Evolutionary conservation across 2,888 invertebrate genomes (phyloP).

Genomic region (Siphlonurus alternatus): DNA sequence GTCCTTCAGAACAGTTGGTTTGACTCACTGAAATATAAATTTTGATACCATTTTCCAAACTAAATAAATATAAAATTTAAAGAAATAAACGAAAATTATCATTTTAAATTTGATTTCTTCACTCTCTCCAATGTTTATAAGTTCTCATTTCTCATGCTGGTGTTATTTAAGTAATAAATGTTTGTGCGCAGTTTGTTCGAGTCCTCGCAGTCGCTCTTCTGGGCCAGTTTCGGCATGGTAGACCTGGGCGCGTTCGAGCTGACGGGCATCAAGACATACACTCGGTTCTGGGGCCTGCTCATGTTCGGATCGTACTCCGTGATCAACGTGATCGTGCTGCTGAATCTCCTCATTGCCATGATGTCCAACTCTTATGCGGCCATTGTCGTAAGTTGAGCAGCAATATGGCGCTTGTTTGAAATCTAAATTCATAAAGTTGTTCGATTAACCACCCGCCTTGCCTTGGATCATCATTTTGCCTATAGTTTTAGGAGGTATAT

Average conservation of each 20-base stretch:
- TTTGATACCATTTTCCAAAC: neutral
- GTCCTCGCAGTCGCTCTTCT: constrained; percentile 86
- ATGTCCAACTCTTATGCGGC: constrained; percentile 93
- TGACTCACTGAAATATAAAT: too few relatives aligned
- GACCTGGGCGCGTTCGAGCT: constrained; percentile 78
- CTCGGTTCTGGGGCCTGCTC: constrained; percentile 84
- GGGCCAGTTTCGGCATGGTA: constrained; percentile 90
- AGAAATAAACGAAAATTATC: too few relatives aligned
- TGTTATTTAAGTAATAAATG: neutral
- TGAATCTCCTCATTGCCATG: constrained; percentile 94
- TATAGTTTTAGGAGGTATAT: too few relatives aligned
- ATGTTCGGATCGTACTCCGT: constrained; percentile 95
- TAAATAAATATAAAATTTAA: too few relatives aligned
- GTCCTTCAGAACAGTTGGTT: too few relatives aligned
- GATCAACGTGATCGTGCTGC: constrained; percentile 82
- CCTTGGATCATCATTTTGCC: too few relatives aligned
- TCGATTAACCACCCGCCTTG: too few relatives aligned
- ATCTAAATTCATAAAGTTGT: too few relatives aligned
- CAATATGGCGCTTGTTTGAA: too few relatives aligned
- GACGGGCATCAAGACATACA: constrained; percentile 72
- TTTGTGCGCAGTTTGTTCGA: constrained; percentile 61
- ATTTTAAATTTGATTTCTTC: neutral
- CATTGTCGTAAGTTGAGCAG: constrained; percentile 57
- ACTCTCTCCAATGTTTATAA: neutral
- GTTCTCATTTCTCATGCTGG: neutral